phyloP scores from a whole-genome alignment of 2,888 invertebrate genomes.

The Drosophila ezoana region DNA sequence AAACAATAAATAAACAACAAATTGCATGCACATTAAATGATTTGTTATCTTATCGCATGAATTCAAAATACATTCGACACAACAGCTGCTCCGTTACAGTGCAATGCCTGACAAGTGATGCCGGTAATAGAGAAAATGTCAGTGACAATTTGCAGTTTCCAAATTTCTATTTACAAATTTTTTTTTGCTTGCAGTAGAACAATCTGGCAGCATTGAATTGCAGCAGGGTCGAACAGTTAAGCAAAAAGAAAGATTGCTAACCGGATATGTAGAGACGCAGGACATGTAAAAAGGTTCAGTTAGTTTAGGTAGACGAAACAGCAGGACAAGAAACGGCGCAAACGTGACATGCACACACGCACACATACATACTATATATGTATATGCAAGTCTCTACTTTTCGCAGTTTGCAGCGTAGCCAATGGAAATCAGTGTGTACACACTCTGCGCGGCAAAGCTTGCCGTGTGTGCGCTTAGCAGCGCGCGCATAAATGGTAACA shows the following conservation, averaged over 20 bases:
- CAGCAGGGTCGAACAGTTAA: too few relatives aligned
- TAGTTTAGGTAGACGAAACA: conserved; percentile 42
- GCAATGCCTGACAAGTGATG: conserved; percentile 14
- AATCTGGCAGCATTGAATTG: conserved; percentile 1
- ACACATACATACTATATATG: background rate
- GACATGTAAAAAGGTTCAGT: conserved; percentile 33
- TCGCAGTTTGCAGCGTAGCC: conserved; percentile 16
- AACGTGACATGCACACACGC: conserved; percentile 17
- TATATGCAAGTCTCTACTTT: conserved; percentile 1
- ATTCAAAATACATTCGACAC: conserved; percentile 37
- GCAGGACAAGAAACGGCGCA: conserved; percentile 6
- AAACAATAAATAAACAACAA: conserved; percentile 4
- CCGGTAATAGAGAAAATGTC: background rate
- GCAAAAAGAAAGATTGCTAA: background rate
- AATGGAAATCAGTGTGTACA: conserved; percentile 11
- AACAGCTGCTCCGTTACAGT: conserved; percentile 62
- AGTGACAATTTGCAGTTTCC: background rate
- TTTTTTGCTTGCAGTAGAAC: background rate
- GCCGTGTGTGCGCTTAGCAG: conserved; percentile 13
- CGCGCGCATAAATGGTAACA: conserved; percentile 14
- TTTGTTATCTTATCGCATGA: conserved; percentile 41
- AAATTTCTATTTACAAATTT: background rate
- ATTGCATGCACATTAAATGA: conserved; percentile 5
- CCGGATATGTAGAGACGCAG: conserved; percentile 36
- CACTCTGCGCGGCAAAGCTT: conserved; percentile 1